Evolutionary conservation across 2,888 invertebrate species (phyloP).

Genomic region (Thereva unica): DNA sequence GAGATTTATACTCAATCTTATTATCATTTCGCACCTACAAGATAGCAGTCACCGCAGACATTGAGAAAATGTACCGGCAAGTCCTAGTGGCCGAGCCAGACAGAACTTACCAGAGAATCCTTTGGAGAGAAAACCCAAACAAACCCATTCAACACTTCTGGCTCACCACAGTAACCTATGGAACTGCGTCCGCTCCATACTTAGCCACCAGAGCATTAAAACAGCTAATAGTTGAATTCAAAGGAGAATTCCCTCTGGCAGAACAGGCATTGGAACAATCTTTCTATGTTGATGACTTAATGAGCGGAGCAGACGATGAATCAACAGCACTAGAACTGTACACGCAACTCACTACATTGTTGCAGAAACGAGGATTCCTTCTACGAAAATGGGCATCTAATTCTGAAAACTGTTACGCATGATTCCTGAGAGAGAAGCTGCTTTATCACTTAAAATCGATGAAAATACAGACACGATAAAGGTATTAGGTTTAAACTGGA

Average conservation of each 20-base stretch:
- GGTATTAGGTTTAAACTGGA: neutral
- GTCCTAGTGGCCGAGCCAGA: neutral
- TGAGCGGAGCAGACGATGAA: neutral
- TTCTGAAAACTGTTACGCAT: neutral
- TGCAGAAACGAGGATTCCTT: neutral
- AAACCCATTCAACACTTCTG: conserved; percentile 8
- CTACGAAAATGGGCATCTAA: conserved; percentile 3
- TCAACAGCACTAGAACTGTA: neutral
- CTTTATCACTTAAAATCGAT: too few species aligned
- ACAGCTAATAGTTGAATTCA: neutral
- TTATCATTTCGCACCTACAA: neutral
- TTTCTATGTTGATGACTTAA: conserved; percentile 5
- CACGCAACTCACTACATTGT: neutral
- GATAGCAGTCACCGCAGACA: conserved; percentile 11
- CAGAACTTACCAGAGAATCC: neutral
- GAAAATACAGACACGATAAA: too few species aligned
- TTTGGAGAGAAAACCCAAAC: conserved; percentile 1
- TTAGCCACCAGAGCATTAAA: conserved; percentile 1
- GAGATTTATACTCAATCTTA: conserved; percentile 37
- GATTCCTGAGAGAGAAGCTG: too few species aligned
- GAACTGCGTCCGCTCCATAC: conserved; percentile 2
- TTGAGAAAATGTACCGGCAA: conserved; percentile 33
- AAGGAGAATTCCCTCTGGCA: neutral
- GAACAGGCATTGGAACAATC: neutral
- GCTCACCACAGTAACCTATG: conserved; percentile 18